Percentiles rank a stretch among this genome's conserved stretches.
Evolutionary conservation across 1,140 invertebrate species (phyloP).

Genomic region (Leptinotarsa undecemlineata): DNA sequence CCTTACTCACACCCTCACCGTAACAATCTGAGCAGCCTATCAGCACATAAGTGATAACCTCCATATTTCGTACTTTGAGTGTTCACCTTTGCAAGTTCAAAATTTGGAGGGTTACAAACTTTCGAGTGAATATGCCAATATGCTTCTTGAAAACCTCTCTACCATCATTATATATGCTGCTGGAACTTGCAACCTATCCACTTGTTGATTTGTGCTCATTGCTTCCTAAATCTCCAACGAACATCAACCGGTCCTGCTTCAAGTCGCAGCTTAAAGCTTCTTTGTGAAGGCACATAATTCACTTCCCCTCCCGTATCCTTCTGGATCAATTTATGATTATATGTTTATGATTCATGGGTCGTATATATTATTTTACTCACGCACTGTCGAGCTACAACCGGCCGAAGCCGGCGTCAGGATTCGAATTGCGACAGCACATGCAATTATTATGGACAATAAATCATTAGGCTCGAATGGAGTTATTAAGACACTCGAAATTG

Average conservation of each 20-base stretch:
- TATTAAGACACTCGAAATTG: conserved; percentile 10
- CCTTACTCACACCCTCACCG: too few species aligned
- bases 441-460: conserved; percentile 22
- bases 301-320: conserved; percentile 1
- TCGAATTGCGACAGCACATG: conserved; percentile 24
- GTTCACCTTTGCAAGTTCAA: too few species aligned
- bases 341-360: conserved; percentile 17
- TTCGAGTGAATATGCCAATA: too few species aligned
- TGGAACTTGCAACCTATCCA: too few species aligned
- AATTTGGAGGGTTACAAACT: too few species aligned
- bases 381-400: conserved; percentile 21
- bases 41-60: too few species aligned
- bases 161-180: too few species aligned
- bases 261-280: background rate
- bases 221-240: too few species aligned
- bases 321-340: conserved; percentile 17
- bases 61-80: too few species aligned
- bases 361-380: conserved; percentile 24
- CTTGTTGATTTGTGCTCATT: too few species aligned
- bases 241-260: background rate
- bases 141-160: too few species aligned
- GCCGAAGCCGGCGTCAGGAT: conserved; percentile 12
- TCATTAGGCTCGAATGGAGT: conserved; percentile 20
- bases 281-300: background rate
- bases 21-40: too few species aligned